These are phyloP conservation scores for Otus sunia DNA, from an alignment of 2,113 vertebrate species.

Conservation along the genomic window DNA sequence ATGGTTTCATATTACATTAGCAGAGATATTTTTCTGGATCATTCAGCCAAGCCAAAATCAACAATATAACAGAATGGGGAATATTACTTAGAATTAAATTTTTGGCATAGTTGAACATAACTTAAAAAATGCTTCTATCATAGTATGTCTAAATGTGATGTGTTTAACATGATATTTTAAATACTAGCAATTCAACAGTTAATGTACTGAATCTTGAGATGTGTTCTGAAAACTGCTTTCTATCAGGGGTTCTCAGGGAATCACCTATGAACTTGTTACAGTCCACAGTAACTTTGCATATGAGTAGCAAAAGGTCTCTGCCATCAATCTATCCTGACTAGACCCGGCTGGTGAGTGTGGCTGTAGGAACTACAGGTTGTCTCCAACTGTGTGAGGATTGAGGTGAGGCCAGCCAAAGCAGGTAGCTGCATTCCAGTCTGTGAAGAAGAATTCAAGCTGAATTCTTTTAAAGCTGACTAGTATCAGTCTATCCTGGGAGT, in stretches of 20 bases:
- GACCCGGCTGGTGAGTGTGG: not conserved
- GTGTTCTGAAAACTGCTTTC: not conserved
- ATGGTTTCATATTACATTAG: not conserved
- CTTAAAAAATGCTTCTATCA: not conserved
- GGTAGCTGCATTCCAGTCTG: not conserved
- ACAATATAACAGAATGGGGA: not conserved
- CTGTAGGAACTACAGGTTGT: not conserved
- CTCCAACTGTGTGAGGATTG: not conserved
- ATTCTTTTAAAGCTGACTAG: not conserved
- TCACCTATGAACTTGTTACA: not conserved
- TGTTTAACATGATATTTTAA: not conserved
- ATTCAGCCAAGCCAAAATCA: not conserved
- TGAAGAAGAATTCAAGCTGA: not conserved
- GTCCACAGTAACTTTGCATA: not conserved
- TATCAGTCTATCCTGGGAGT: not conserved
- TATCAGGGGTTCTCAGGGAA: not conserved
- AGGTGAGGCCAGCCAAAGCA: not conserved
- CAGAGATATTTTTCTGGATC: not conserved
- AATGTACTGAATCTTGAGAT: not conserved
- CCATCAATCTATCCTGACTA: not conserved
- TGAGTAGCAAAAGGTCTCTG: not conserved
- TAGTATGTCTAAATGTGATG: not conserved
- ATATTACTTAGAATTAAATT: not conserved
- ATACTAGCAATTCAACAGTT: not conserved
- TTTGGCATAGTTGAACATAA: not conserved